These are phyloP conservation scores for Lithophane ornitopus DNA, from an alignment of 2,888 invertebrate species.

Conservation along the genomic window DNA sequence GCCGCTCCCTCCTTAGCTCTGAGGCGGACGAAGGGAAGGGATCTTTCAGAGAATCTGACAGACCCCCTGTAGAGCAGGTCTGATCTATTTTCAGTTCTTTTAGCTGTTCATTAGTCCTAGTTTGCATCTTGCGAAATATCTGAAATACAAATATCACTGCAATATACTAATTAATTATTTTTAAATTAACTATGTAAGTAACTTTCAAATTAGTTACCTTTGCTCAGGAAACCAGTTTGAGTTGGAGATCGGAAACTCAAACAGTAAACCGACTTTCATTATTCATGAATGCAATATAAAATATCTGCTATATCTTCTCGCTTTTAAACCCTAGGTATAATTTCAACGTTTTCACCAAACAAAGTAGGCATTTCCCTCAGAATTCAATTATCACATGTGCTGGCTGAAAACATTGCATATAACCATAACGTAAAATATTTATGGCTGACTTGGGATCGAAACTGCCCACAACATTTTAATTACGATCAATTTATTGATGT, in stretches of 20 bases:
- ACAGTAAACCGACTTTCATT: not conserved
- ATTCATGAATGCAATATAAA: not conserved
- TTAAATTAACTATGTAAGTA: conserved; percentile 1
- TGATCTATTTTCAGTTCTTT: not conserved
- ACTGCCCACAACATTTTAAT: conserved; percentile 49
- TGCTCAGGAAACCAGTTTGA: conserved; percentile 7
- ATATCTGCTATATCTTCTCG: not conserved
- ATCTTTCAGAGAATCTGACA: too few relatives aligned
- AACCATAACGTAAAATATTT: conserved; percentile 37
- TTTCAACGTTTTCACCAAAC: not conserved
- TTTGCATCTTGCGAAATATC: not conserved
- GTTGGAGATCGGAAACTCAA: conserved; percentile 1
- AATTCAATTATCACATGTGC: conserved; percentile 50
- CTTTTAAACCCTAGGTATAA: not conserved
- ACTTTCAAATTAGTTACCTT: conserved; percentile 19
- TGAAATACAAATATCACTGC: not conserved
- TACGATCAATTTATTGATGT: conserved; percentile 36
- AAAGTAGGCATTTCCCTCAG: conserved; percentile 8
- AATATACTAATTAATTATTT: not conserved
- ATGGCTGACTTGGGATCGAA: conserved; percentile 21
- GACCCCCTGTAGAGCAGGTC: not conserved
- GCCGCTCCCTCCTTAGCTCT: too few relatives aligned
- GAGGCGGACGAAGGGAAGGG: not conserved
- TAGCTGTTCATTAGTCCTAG: not conserved
- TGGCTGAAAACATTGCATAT: conserved; percentile 33